Conservation (phyloP, 2,113 vertebrate species). For the Callipepla californica region DNA sequence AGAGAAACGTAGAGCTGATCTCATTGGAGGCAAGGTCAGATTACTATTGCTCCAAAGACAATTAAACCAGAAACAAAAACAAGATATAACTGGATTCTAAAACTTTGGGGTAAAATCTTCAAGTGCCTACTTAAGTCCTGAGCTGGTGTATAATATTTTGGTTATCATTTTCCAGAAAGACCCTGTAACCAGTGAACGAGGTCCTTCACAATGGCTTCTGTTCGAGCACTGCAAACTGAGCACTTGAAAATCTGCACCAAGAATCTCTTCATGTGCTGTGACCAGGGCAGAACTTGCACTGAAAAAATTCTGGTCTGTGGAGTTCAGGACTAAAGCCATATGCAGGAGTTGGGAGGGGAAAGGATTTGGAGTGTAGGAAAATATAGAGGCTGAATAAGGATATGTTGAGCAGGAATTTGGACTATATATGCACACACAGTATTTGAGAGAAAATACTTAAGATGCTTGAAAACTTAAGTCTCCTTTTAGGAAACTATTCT, state of each 20-base stretch:
- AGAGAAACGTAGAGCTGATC: constrained; percentile 6
- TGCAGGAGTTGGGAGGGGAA: constrained; percentile 6
- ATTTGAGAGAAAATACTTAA: not conserved
- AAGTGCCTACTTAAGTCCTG: not conserved
- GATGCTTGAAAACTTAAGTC: constrained; percentile 7
- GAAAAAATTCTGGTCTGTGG: not conserved
- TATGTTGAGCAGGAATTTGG: not conserved
- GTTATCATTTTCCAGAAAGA: not conserved
- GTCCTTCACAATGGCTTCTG: not conserved
- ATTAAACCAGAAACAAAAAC: not conserved
- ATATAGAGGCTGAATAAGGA: constrained; percentile 1
- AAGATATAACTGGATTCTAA: not conserved
- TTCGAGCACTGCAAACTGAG: not conserved
- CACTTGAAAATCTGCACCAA: not conserved
- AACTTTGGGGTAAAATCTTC: not conserved
- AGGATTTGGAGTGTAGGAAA: constrained; percentile 1
- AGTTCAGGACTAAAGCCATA: not conserved
- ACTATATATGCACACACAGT: not conserved
- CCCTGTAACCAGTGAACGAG: not conserved
- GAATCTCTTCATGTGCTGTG: not conserved
- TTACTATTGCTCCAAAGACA: not conserved
- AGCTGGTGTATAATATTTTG: not conserved
- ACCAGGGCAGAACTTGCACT: not conserved
- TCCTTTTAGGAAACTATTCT: constrained; percentile 8
- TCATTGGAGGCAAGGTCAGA: not conserved